Percentiles rank a stretch among this genome's conserved stretches.
Evolutionary conservation across 2,113 vertebrate genomes (phyloP).

Genomic region (Myanophis thanlyinensis): DNA sequence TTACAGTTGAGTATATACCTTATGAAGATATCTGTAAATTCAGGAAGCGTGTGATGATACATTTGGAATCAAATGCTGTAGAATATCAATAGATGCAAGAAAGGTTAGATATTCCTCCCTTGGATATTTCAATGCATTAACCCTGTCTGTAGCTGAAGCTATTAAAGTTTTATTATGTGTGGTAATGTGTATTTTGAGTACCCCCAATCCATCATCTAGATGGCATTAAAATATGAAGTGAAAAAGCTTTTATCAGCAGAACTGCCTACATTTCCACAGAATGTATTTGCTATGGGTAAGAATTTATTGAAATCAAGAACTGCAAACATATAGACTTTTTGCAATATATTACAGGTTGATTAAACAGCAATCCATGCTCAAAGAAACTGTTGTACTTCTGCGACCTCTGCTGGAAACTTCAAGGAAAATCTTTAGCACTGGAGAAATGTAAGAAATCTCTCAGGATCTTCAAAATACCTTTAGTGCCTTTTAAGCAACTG

Average conservation of each 20-base stretch:
- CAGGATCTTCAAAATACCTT: background rate
- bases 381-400: background rate
- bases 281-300: background rate
- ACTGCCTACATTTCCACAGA: background rate
- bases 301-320: background rate
- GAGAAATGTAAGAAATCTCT: background rate
- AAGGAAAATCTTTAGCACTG: background rate
- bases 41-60: background rate
- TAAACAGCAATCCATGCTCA: background rate
- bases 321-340: background rate
- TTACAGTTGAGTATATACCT: background rate
- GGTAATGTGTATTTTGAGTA: background rate
- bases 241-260: background rate
- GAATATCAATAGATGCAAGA: background rate
- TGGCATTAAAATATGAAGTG: background rate
- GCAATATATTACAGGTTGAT: background rate
- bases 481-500: background rate
- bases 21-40: background rate
- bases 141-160: background rate
- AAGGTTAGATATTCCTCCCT: background rate
- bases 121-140: background rate
- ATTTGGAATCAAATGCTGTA: background rate
- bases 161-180: background rate
- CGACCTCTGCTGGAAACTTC: conserved; percentile 40
- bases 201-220: background rate